Percentiles rank a stretch among this genome's conserved stretches.
phyloP scores from a whole-genome alignment of 2,113 vertebrate genomes.

The Poeciliopsis retropinna region DNA sequence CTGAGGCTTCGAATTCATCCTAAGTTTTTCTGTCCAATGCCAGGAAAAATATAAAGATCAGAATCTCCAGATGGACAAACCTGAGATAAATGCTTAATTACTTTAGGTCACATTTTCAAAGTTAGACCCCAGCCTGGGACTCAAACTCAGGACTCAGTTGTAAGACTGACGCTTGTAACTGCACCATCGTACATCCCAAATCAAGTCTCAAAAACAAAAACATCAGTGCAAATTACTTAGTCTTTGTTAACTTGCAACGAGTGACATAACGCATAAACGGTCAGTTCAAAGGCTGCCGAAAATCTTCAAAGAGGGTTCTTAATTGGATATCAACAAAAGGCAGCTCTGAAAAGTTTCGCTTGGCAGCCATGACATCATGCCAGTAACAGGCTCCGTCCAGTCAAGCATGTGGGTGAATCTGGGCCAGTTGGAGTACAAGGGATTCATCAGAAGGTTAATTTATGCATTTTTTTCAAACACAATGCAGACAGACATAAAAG shows the following conservation, averaged over 20 bases:
- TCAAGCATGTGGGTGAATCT: conserved; percentile 51
- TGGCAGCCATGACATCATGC: conserved; percentile 45
- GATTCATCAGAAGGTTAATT: conserved; percentile 63
- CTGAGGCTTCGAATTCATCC: neutral
- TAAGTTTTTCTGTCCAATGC: neutral
- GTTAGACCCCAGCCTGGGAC: too few species aligned
- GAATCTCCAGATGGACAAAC: neutral
- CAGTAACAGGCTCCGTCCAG: conserved; percentile 37
- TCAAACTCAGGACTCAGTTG: too few species aligned
- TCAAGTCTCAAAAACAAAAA: neutral
- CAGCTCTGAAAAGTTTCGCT: conserved; percentile 26
- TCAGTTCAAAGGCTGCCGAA: conserved; percentile 8
- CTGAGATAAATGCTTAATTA: neutral
- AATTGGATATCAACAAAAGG: conserved; percentile 58
- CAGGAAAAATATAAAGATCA: neutral
- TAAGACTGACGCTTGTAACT: too few species aligned
- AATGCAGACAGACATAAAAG: conserved; percentile 62
- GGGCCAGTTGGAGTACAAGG: conserved; percentile 22
- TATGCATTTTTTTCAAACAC: conserved; percentile 67
- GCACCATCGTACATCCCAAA: too few species aligned
- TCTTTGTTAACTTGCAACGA: conserved; percentile 6
- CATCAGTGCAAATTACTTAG: conserved; percentile 27
- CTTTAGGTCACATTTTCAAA: too few species aligned
- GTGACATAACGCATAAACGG: conserved; percentile 32
- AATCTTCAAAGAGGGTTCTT: conserved; percentile 45